Percentiles rank a stretch among this genome's conserved stretches.
phyloP scores from a whole-genome alignment of 2,888 invertebrate genomes.

The Phania funesta region DNA sequence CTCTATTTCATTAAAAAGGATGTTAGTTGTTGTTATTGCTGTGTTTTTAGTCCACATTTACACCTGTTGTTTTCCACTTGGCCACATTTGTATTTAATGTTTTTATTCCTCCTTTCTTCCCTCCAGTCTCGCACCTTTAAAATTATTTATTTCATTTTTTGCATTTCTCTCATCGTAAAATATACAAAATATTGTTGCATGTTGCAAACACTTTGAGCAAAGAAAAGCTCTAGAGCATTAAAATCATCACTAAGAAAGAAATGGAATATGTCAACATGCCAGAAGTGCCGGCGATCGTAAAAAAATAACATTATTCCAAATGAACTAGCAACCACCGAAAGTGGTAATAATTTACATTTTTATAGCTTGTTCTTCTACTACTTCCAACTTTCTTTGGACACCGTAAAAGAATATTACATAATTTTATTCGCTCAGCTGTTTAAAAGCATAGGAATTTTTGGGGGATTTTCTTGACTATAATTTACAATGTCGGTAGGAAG shows the following conservation, averaged over 20 bases:
- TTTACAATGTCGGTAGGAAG: too few relatives aligned
- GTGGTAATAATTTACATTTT: background rate
- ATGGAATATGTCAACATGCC: background rate
- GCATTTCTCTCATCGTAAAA: conserved; percentile 26
- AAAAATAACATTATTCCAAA: background rate
- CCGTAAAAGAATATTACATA: too few relatives aligned
- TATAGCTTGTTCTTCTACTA: background rate
- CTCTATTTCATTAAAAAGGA: conserved; percentile 3
- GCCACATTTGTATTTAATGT: conserved; percentile 32
- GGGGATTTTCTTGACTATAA: too few relatives aligned
- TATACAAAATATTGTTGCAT: conserved; percentile 27
- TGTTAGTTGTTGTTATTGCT: background rate
- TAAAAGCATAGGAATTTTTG: too few relatives aligned
- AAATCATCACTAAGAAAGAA: background rate
- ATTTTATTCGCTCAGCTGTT: too few relatives aligned
- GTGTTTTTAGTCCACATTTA: conserved; percentile 19
- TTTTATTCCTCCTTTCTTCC: background rate
- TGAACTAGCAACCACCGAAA: background rate
- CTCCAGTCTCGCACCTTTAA: background rate
- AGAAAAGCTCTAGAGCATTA: background rate
- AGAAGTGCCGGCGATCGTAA: background rate
- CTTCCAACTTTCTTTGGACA: too few relatives aligned
- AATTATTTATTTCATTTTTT: conserved; percentile 18
- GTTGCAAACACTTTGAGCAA: background rate
- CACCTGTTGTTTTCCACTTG: conserved; percentile 55